Conservation (phyloP, 2,797 vertebrate species). For the Bradypodion ventrale region DNA sequence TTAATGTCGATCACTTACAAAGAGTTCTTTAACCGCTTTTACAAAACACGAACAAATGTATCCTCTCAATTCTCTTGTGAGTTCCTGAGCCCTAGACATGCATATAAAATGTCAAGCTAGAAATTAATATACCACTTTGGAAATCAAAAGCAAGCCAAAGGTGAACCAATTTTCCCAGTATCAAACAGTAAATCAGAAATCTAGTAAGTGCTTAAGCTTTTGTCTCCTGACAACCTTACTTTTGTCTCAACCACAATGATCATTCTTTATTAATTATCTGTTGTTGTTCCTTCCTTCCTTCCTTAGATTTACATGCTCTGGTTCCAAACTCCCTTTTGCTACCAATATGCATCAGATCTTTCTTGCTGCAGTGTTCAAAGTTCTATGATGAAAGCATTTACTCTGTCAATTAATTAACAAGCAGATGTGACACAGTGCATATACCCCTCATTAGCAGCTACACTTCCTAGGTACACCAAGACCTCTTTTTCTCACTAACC, state of each 20-base stretch:
- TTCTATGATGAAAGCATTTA: conserved; percentile 4
- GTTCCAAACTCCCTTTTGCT: not conserved
- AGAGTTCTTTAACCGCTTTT: conserved; percentile 26
- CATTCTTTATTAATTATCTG: not conserved
- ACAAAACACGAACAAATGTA: conserved; percentile 27
- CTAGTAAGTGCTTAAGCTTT: not conserved
- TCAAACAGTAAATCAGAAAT: conserved; percentile 19
- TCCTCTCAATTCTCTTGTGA: conserved; percentile 9
- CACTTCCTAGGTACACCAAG: not conserved
- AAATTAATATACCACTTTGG: conserved; percentile 23
- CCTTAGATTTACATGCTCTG: not conserved
- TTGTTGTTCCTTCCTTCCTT: not conserved
- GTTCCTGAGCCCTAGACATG: conserved; percentile 5
- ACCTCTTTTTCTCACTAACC: conserved; percentile 5
- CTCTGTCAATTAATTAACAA: conserved; percentile 18
- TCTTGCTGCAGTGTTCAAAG: conserved; percentile 4
- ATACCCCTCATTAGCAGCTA: conserved; percentile 21
- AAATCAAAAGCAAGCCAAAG: conserved; percentile 23
- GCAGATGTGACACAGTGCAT: not conserved
- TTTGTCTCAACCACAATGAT: not conserved
- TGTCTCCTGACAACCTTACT: not conserved
- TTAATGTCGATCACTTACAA: conserved; percentile 14
- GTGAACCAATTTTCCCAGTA: conserved; percentile 13
- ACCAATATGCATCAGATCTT: not conserved
- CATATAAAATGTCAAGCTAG: conserved; percentile 1